Base-by-base conservation (phyloP, 2,113 vertebrate genomes). In the Beaufortia kweichowensis region DNA sequence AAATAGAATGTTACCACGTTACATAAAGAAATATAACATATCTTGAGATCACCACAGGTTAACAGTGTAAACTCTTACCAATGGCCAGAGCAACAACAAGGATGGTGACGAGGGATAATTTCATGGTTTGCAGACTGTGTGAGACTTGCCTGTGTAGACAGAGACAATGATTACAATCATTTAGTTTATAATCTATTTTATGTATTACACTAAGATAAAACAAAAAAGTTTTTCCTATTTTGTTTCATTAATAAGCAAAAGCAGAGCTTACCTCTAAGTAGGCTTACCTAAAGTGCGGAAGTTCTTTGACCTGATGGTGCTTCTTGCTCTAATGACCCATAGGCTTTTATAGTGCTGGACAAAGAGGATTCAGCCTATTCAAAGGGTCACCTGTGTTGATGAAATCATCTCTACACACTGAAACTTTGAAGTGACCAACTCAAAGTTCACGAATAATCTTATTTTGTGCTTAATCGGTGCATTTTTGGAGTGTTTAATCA, bases 101-200 rank as follows among this genome's bases (percentile, higher is more conserved):
- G 66, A 83, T 26, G 17, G 81, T 63, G 8, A 85, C 41, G 0
- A 87, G 61, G 65, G 84, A 78, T 79, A 86, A 73, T 48, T 85
- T 90, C 89, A 92, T 92, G 86, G 35, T 79, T n/a, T 85, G 80
- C 81, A 50, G 55, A 81, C 72, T 65, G 79, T 76, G 57, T 1
- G 17, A 80, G 35, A 69, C 3, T 61, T 67, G 56, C 69, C 83
- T 87, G 6, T 56, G 23, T 23, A 67, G 19, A 79, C 59, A 63
- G 7, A 75, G 15, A n/a, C 0, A 5, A 62, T 11, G 9, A 11
- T 53, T 50, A 48, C 12, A 24, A 1, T 53, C 1, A 21, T 9
- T 53, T 46, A 19, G n/a, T n/a, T 15, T 15, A 28, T 28, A 60
- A 9, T 73, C 2, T 1, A 70, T 26, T 29, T 23, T 21, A 14